phyloP scores from a whole-genome alignment of 2,797 vertebrate species.

The Microctenopoma stevenorrisi region DNA sequence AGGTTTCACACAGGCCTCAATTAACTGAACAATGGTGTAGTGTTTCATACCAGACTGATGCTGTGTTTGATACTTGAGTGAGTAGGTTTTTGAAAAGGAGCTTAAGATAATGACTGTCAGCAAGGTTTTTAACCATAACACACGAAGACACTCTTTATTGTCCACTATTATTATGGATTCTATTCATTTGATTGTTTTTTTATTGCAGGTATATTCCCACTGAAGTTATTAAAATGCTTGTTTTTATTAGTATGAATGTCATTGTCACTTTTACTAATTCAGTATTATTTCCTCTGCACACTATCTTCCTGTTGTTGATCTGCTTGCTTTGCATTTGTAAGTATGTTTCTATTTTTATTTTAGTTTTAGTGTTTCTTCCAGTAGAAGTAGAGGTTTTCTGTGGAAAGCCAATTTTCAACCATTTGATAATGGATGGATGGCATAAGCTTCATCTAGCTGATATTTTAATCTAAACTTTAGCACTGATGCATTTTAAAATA shows the following conservation, averaged over 20 bases:
- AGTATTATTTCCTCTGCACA: slow-evolving; percentile 69
- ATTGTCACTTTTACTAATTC: slow-evolving; percentile 64
- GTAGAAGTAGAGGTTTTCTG: slow-evolving; percentile 70
- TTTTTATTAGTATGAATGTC: slow-evolving; percentile 18
- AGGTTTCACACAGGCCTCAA: slow-evolving; percentile 6
- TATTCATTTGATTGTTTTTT: no score
- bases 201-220: no score
- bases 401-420: slow-evolving; percentile 22
- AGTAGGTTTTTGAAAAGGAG: no score
- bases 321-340: slow-evolving; percentile 84
- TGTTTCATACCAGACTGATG: neutral
- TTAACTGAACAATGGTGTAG: neutral
- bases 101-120: neutral
- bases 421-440: no score
- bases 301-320: slow-evolving; percentile 78
- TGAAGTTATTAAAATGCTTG: slow-evolving; percentile 1
- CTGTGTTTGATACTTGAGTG: neutral
- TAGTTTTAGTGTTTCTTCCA: slow-evolving; percentile 31
- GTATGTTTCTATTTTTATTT: slow-evolving; percentile 76
- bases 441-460: neutral
- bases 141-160: no score
- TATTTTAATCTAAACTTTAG: no score
- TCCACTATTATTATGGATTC: no score
- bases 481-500: neutral
- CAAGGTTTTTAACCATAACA: neutral